phyloP scores from a whole-genome alignment of 2,888 invertebrate species.

The Tachina fera region DNA sequence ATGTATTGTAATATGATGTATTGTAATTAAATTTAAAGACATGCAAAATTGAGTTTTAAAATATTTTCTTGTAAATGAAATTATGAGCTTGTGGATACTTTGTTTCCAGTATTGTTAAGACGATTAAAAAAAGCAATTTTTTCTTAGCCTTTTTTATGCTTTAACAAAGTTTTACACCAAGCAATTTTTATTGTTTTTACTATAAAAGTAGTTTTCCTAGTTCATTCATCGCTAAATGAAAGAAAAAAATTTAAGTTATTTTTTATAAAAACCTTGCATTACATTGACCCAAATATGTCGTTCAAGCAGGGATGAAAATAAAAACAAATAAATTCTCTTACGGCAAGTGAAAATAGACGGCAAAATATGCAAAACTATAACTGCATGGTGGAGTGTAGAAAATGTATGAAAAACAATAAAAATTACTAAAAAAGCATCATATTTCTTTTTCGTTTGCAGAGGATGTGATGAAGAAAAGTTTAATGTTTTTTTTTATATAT shows the following conservation, averaged over 20 bases:
- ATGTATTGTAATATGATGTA: too few species aligned
- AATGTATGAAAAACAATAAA: constrained; percentile 12
- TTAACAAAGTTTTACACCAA: not conserved
- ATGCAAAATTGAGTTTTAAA: too few species aligned
- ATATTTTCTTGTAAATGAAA: too few species aligned
- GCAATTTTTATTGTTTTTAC: constrained; percentile 10
- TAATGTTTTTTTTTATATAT: constrained; percentile 24
- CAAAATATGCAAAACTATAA: constrained; percentile 68
- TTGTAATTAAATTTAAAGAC: too few species aligned
- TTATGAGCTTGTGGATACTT: too few species aligned
- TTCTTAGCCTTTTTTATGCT: not conserved
- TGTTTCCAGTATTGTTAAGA: too few species aligned
- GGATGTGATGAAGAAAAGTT: constrained; percentile 37
- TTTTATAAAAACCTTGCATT: constrained; percentile 68
- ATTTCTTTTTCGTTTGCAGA: constrained; percentile 19
- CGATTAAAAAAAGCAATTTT: not conserved
- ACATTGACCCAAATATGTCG: constrained; percentile 73
- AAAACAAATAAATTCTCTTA: constrained; percentile 58
- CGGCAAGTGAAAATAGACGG: constrained; percentile 46
- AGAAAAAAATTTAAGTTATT: not conserved
- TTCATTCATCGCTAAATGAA: not conserved
- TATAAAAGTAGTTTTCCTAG: constrained; percentile 10
- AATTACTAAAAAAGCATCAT: constrained; percentile 31
- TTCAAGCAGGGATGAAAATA: constrained; percentile 51
- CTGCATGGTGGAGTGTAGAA: constrained; percentile 58